Base-by-base conservation (phyloP, 2,113 vertebrate genomes). In the Cyprinus carpio region DNA sequence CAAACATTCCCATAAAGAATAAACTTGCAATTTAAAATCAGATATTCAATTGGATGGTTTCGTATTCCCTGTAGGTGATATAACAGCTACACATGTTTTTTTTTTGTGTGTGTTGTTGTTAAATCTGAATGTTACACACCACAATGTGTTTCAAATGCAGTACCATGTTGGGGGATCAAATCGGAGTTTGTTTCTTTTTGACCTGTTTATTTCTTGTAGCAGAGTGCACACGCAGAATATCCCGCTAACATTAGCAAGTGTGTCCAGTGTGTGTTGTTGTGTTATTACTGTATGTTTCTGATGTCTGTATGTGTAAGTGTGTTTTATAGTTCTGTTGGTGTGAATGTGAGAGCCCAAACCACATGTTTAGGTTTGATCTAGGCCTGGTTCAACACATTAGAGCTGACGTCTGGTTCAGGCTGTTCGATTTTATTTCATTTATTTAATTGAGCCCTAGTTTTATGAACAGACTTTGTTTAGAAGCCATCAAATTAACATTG, bases 301-400 rank as follows among this genome's bases (percentile, higher is more conserved):
- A 54, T 72, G 64, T 75, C 46, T 81, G 58, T 74, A 12, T 75
- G 87, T 34, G 81, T 72, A 81, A 37, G 71, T 62, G 75, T 46
- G 64, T 78, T 72, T 31, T 58, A 3, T 60, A 56, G 23, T 16
- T 11, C 10, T 51, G 71, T 25, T 40, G 60, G 56, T 83, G 58
- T 81, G 60, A 77, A 6, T 62, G 78, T 76, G 10, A 85, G 37
- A 60, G 29, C 29, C 75, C 16, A 77, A 77, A 13, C 58, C 75
- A 58, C 75, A 54, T 65, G 31, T 77, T 77, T 51, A 58, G 75
- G 75, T 58, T 77, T 77, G 29, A 23, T 54, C 27, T 77, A 56
- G 64, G 46, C 43, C 43, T 34, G 80, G 64, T 29, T 49, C n/a
- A 62, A 81, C 31, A 25, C 76, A 60, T 40, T 29, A 29, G 43